Evolutionary conservation across 2,113 vertebrate genomes (phyloP).

Genomic region (Euleptes europaea): DNA sequence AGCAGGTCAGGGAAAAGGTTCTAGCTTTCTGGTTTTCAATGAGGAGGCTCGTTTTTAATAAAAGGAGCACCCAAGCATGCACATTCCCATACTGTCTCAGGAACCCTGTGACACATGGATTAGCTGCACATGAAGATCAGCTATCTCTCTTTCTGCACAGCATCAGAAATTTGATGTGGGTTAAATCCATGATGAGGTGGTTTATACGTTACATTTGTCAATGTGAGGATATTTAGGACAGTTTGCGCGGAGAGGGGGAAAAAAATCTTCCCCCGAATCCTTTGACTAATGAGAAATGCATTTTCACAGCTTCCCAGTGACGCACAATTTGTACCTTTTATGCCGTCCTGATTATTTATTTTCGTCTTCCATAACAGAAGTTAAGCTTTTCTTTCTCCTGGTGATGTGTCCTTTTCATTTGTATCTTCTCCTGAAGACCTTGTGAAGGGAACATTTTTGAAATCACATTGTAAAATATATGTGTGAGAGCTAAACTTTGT

Average conservation of each 20-base stretch:
- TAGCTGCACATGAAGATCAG: neutral
- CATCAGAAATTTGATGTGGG: neutral
- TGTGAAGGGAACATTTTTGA: neutral
- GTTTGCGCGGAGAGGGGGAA: too few species aligned
- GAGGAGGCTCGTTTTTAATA: too few species aligned
- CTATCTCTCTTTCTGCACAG: too few species aligned
- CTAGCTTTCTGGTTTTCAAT: too few species aligned
- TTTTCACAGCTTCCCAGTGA: neutral
- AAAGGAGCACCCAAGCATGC: too few species aligned
- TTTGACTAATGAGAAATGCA: neutral
- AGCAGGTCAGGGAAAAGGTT: too few species aligned
- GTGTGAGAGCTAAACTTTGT: neutral
- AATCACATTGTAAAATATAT: neutral
- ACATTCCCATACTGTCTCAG: too few species aligned
- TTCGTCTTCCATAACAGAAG: neutral
- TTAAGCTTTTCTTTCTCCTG: neutral
- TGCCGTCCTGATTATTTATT: neutral
- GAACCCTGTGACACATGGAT: neutral
- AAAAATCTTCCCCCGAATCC: neutral
- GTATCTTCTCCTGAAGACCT: neutral
- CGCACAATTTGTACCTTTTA: neutral
- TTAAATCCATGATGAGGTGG: neutral
- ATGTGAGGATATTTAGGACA: neutral
- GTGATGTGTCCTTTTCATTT: neutral
- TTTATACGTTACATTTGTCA: neutral